phyloP scores from a whole-genome alignment of 1,140 invertebrate genomes.

The Leucophenga varia region DNA sequence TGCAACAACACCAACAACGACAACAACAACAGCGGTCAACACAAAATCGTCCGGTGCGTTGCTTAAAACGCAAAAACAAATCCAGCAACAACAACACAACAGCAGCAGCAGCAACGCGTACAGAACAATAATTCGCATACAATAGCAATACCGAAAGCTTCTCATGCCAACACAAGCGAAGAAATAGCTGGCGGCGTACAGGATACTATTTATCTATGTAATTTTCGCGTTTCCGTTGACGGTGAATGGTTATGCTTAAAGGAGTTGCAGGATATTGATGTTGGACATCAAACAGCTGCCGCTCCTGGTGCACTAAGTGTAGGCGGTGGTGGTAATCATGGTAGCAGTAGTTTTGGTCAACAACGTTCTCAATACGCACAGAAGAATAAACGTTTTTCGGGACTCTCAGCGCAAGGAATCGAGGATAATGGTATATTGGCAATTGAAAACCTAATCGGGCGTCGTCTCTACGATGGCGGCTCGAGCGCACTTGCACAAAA shows the following conservation, averaged over 20 bases:
- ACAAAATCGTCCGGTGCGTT: neutral
- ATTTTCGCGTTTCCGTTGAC: conserved; percentile 94
- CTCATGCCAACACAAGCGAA: conserved; percentile 48
- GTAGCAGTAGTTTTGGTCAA: neutral
- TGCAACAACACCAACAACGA: conserved; percentile 24
- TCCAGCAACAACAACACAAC: neutral
- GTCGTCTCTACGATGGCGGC: conserved; percentile 49
- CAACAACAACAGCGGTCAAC: conserved; percentile 9
- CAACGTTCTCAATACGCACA: conserved; percentile 23
- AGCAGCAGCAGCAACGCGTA: conserved; percentile 10
- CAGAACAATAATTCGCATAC: conserved; percentile 31
- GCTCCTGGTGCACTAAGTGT: conserved; percentile 19
- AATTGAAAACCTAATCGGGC: conserved; percentile 55
- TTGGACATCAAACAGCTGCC: conserved; percentile 55
- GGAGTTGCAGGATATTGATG: conserved; percentile 88
- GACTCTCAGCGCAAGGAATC: conserved; percentile 29
- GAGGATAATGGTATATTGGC: conserved; percentile 56
- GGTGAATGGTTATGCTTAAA: conserved; percentile 97
- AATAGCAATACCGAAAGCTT: conserved; percentile 44
- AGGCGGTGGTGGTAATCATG: conserved; percentile 1
- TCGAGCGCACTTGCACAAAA: conserved; percentile 46
- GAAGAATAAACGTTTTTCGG: conserved; percentile 45
- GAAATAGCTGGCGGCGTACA: conserved; percentile 84
- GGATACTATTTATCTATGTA: conserved; percentile 96
- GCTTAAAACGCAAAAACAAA: conserved; percentile 3